Evolutionary conservation across 2,888 invertebrate genomes (phyloP), one percentile per base, ranked within the genome.

Genomic region (Danaus chrysippus): DNA sequence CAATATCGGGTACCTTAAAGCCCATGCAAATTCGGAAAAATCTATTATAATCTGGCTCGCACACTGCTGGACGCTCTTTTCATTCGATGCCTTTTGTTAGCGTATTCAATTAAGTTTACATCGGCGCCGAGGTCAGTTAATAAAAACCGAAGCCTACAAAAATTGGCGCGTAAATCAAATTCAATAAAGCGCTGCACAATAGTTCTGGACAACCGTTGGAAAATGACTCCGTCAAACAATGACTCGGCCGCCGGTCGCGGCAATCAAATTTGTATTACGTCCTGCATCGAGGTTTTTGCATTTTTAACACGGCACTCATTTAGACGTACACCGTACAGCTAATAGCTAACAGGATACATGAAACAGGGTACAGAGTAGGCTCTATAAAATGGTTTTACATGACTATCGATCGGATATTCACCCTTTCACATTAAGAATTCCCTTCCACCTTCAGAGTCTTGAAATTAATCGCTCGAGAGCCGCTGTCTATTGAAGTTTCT

Each of bases 101-200:
- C 74, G 83, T 85, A 90, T 90, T 88, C 90, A 90, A 91, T 91
- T 91, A 90, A 90, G 87, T 89, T 91, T 89, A 91, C 90, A 90
- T 83, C 86, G 83, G 83, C 86, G 77, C 86, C 83, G 89, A 87
- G 90, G 90, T 91, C 88, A 87, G 89, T 89, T 88, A 86, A 87
- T 88, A 87, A 90, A 89, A 90, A 88, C 88, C 86, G 83, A 87
- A 88, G 84, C 87, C 86, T 83, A 86, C 82, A 87, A 87, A 89
- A 89, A 89, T 86, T 87, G 87, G 79, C 79, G 81, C 87, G 87
- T 88, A 88, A 89, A 89, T 90, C 89, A 89, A 88, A 87, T 87
- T 87, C 84, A 88, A 89, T 90, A 87, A 88, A 91, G 77, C 84
- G 82, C 81, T 79, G 80, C 74, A 87, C 88, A 87, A 89, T 84